These are phyloP conservation scores for Phalacrocorax pelagicus DNA, from an alignment of 2,113 vertebrate species.

Conservation along the genomic window DNA sequence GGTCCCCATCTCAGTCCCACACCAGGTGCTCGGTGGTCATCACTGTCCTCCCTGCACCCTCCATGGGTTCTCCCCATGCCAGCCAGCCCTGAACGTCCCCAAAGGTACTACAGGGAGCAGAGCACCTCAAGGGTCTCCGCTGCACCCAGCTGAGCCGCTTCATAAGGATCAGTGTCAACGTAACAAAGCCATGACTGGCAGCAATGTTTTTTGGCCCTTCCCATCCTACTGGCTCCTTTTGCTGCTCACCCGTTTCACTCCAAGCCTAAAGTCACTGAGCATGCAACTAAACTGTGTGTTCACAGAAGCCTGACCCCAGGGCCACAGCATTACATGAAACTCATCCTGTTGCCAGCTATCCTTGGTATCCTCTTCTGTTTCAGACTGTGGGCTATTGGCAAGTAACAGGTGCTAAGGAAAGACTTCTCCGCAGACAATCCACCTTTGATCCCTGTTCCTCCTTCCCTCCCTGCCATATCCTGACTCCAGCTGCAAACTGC, in stretches of 20 bases:
- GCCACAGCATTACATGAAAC: not conserved
- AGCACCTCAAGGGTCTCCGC: not conserved
- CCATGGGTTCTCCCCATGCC: not conserved
- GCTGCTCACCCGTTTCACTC: not conserved
- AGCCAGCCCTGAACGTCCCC: not conserved
- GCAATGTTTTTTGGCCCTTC: not conserved
- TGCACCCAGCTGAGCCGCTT: not conserved
- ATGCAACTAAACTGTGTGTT: not conserved
- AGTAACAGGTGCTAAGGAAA: not conserved
- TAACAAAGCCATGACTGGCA: not conserved
- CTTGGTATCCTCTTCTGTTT: not conserved
- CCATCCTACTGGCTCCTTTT: not conserved
- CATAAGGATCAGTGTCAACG: not conserved
- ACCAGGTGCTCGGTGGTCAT: not conserved
- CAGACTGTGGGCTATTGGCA: not conserved
- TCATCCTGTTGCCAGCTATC: not conserved
- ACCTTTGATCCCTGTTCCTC: not conserved
- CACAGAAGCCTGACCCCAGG: not conserved
- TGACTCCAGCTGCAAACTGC: not conserved
- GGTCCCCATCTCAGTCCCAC: conserved; percentile 8
- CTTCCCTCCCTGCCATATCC: not conserved
- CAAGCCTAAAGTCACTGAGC: not conserved
- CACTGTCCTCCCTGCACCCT: not conserved
- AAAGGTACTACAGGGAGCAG: not conserved
- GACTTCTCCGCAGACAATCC: not conserved